Base-by-base conservation (phyloP, 1,140 invertebrate species). In the Cotesia vestalis region DNA sequence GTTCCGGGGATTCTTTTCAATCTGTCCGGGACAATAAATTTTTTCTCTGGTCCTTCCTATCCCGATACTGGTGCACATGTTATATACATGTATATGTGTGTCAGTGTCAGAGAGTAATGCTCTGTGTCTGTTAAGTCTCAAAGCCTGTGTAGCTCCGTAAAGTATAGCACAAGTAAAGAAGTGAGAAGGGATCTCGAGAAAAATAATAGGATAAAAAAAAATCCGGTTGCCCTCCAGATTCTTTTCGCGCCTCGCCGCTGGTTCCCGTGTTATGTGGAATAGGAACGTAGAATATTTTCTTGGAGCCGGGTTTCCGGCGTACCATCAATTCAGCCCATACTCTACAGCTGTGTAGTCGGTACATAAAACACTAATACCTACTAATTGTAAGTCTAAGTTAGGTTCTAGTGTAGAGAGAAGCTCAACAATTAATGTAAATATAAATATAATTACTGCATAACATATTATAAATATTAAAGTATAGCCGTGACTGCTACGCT, bases 21-120 rank as follows among this genome's bases (percentile, higher is more conserved):
- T 71, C 34, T 38, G 40, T 46, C 46, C 62, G 52, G 52, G 70
- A 64, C 63, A 59, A 71, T 71, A 71, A 71, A 71, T 71, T 71
- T 71, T 62, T 46, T 46, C 27, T 64, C 61, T 64, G 35, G 51
- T 57, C 27, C 70, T 55, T 71, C 52, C 62, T 27, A 52, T 71
- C 6, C 40, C 62, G 35, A 52, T 71, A 46, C 40, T 46, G 61
- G 1, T 63, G 57, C 66, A 67, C 66, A 20, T 67, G 66, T 52
- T 34, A 63, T 11, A 38, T 4, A 51, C 20, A 6, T 17, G 8
- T 27, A 11, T 17, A 60, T 34, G 59, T 34, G 59, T 61, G 59
- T 12, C 53, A 55, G 53, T n/a, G 12, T n/a, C n/a, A 20, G 53
- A 55, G 17, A 55, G 17, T 55, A 14, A 55, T 14, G 12, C 17